phyloP scores from a whole-genome alignment of 2,797 vertebrate species.

The Bryconaethiops microstoma region DNA sequence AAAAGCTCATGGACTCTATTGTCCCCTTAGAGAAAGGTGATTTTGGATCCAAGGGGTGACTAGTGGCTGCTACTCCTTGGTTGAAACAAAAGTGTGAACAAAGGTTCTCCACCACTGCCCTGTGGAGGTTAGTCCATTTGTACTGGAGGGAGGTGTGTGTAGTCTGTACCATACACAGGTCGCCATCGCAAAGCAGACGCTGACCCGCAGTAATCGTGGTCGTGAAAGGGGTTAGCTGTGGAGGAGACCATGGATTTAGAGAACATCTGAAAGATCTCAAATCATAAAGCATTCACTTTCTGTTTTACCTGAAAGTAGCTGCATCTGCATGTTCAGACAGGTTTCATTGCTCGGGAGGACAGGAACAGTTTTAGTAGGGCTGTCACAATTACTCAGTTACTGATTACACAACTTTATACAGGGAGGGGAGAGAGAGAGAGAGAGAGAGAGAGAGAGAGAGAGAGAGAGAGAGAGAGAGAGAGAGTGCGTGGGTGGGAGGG shows the following conservation, averaged over 20 bases:
- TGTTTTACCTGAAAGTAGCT: constrained; percentile 37
- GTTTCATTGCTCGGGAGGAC: no score
- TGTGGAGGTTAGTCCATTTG: constrained; percentile 38
- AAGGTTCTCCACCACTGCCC: constrained; percentile 41
- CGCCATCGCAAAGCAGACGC: constrained; percentile 76
- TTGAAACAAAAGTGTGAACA: not conserved
- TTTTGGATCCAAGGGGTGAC: not conserved
- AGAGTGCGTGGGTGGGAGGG: no score
- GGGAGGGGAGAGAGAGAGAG: no score
- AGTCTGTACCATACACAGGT: constrained; percentile 80
- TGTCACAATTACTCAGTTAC: no score
- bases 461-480: no score
- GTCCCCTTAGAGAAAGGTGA: not conserved
- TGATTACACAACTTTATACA: no score
- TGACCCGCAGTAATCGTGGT: constrained; percentile 83
- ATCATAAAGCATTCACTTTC: constrained; percentile 43
- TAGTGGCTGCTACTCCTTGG: not conserved
- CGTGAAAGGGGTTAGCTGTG: constrained; percentile 80
- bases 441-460: no score
- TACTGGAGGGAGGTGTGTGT: constrained; percentile 40
- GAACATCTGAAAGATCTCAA: constrained; percentile 66
- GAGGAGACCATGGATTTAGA: constrained; percentile 81
- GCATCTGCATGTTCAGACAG: not conserved
- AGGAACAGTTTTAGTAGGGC: no score
- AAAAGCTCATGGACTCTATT: no score